Evolutionary conservation across 1,140 invertebrate genomes (phyloP).

Genomic region (Drosophila lacertosa): DNA sequence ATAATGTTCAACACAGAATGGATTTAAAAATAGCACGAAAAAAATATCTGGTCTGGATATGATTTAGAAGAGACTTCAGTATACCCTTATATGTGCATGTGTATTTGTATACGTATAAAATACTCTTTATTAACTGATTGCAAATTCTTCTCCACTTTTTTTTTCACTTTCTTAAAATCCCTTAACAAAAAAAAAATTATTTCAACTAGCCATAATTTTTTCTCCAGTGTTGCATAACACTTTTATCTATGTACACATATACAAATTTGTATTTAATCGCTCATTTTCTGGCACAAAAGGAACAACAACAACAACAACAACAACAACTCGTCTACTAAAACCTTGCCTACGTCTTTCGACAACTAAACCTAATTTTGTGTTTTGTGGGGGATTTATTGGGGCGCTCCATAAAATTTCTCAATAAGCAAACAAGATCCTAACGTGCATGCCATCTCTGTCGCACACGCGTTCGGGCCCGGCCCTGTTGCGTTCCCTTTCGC

Average conservation of each 20-base stretch:
- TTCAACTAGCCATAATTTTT: conserved; percentile 18
- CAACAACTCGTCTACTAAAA: conserved; percentile 3
- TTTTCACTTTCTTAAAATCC: not conserved
- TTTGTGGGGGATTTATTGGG: conserved; percentile 44
- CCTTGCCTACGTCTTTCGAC: conserved; percentile 58
- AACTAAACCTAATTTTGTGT: conserved; percentile 27
- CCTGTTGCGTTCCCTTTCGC: conserved; percentile 15
- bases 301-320: conserved; percentile 14
- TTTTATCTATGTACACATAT: conserved; percentile 37
- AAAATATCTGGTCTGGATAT: no score
- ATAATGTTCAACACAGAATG: no score
- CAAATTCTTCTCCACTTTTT: no score
- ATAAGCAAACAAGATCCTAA: conserved; percentile 63
- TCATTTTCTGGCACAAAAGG: conserved; percentile 56
- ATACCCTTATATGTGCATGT: no score
- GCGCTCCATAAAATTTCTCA: conserved; percentile 70
- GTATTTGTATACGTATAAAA: no score
- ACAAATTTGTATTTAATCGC: conserved; percentile 61
- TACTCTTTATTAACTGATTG: no score
- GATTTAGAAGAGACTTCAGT: no score
- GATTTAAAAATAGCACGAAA: no score
- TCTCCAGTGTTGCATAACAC: conserved; percentile 35
- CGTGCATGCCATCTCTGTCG: not conserved
- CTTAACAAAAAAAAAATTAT: no score
- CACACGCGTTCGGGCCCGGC: not conserved